These are phyloP conservation scores for Trogon surrucura DNA, from an alignment of 2,113 vertebrate genomes.

Conservation along the genomic window DNA sequence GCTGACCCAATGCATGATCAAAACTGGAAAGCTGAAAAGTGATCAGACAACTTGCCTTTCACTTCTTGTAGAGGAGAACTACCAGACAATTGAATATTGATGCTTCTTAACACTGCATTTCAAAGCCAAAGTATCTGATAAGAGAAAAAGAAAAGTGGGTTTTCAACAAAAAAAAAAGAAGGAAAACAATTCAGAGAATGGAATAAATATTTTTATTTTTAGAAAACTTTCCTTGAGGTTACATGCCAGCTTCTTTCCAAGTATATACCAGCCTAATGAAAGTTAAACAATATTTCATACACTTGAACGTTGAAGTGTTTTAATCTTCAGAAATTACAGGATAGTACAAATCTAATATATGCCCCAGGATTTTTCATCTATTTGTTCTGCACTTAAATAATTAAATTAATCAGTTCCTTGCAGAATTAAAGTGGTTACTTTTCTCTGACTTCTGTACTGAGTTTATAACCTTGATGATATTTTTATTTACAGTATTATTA, in stretches of 20 bases:
- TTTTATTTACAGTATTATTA: not conserved
- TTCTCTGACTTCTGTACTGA: not conserved
- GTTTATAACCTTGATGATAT: not conserved
- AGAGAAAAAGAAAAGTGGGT: not conserved
- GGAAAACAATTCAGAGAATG: not conserved
- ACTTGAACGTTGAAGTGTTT: slow-evolving; percentile 15
- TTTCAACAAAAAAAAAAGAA: not conserved
- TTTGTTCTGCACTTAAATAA: not conserved
- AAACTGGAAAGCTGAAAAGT: slow-evolving; percentile 41
- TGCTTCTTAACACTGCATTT: slow-evolving; percentile 40
- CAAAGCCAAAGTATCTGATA: not conserved
- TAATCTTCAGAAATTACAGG: slow-evolving; percentile 44
- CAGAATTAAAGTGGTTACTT: not conserved
- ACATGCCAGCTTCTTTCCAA: not conserved
- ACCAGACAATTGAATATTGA: slow-evolving; percentile 23
- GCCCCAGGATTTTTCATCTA: not conserved
- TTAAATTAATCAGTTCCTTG: slow-evolving; percentile 17
- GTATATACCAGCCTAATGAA: slow-evolving; percentile 2
- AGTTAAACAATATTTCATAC: slow-evolving; percentile 13
- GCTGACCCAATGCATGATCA: not conserved
- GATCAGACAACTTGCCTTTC: not conserved
- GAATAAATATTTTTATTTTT: slow-evolving; percentile 27
- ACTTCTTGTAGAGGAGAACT: not conserved
- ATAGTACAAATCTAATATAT: not conserved
- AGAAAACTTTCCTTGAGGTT: slow-evolving; percentile 2